These are phyloP conservation scores for Dicrostonyx torquatus DNA, from an alignment of 2,797 vertebrate species.

Conservation along the genomic window DNA sequence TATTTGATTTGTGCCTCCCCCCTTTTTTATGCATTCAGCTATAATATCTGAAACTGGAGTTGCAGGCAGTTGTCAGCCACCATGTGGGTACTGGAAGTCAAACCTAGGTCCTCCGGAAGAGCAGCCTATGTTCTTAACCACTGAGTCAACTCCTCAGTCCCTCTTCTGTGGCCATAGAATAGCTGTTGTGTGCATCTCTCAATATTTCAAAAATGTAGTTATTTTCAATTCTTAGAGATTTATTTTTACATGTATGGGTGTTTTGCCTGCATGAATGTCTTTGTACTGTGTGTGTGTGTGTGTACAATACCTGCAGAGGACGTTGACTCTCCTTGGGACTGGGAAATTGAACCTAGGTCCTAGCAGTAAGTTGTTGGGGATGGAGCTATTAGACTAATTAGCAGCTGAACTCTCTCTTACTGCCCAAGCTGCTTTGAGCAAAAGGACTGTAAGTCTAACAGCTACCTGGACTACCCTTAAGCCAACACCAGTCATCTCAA, in stretches of 20 bases:
- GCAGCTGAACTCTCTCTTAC: not conserved
- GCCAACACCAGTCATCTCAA: not conserved
- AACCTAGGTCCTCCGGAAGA: not conserved
- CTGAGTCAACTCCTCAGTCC: not conserved
- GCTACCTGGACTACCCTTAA: not conserved
- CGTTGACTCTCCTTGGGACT: not conserved
- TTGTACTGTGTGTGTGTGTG: not conserved
- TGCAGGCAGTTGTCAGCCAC: not conserved
- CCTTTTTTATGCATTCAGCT: no score
- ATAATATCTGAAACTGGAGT: not conserved
- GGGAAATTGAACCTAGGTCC: not conserved
- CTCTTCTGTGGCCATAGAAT: not conserved
- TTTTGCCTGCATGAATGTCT: not conserved
- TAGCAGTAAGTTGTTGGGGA: not conserved
- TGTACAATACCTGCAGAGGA: not conserved
- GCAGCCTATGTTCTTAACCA: not conserved
- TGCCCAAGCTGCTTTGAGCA: not conserved
- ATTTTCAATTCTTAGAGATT: not conserved
- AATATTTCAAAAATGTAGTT: not conserved
- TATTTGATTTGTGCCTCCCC: no score
- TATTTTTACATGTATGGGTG: not conserved
- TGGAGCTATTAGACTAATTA: not conserved
- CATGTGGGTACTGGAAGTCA: not conserved
- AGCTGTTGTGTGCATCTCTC: not conserved
- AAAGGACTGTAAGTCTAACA: not conserved